Conservation (phyloP, 2,113 vertebrate species). For the Amblyornis subalaris region DNA sequence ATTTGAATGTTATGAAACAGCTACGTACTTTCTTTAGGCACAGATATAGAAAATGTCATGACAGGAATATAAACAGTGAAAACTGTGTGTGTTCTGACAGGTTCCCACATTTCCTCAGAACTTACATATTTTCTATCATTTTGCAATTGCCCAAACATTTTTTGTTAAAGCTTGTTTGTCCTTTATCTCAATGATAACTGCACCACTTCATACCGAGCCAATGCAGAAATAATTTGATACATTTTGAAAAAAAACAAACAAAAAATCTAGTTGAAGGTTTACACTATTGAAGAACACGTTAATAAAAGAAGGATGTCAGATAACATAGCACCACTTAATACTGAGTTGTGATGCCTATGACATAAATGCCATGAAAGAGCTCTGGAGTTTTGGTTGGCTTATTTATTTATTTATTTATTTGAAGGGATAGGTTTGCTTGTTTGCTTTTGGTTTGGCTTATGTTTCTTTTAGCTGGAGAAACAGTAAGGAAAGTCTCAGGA, state of each 20-base stretch:
- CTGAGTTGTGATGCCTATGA: not conserved
- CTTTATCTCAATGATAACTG: not conserved
- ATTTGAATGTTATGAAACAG: not conserved
- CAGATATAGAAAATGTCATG: not conserved
- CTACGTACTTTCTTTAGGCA: not conserved
- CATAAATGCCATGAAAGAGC: not conserved
- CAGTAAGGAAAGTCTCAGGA: not conserved
- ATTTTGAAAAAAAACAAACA: not conserved
- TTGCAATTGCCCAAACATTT: not conserved
- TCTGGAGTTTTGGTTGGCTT: not conserved
- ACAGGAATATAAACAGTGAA: not conserved
- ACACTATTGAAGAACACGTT: not conserved
- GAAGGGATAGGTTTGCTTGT: not conserved
- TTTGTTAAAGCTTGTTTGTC: not conserved
- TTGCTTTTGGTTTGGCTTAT: not conserved
- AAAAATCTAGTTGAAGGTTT: not conserved
- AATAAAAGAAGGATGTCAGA: not conserved
- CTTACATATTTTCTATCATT: not conserved
- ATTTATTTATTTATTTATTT: not conserved
- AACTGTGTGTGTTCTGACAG: not conserved
- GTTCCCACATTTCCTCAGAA: not conserved
- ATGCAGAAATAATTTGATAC: not conserved
- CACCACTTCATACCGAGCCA: not conserved
- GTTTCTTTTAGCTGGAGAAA: not conserved
- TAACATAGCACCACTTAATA: not conserved